These are phyloP conservation scores for Tetragnatha versicolor DNA, from an alignment of 1,140 invertebrate genomes.

Conservation along the genomic window DNA sequence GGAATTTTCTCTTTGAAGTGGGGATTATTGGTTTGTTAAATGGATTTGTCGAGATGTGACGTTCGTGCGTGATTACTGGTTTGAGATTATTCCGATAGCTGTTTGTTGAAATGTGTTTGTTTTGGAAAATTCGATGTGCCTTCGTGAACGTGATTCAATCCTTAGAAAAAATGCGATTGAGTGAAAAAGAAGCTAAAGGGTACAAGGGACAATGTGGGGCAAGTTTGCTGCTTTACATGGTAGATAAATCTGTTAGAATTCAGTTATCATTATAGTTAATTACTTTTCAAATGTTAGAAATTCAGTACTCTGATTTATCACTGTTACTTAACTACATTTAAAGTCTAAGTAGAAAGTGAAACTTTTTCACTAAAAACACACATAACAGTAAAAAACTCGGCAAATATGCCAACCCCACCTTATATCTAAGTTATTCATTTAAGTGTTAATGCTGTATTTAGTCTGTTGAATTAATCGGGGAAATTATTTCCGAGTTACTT, in stretches of 20 bases:
- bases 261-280: no score
- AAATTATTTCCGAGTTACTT: neutral
- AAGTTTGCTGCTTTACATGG: neutral
- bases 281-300: no score
- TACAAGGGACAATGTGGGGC: neutral
- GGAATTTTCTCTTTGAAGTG: no score
- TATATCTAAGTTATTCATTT: neutral
- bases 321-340: no score
- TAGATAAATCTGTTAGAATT: neutral
- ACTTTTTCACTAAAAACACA: neutral
- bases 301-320: no score
- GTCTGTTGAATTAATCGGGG: neutral
- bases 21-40: no score
- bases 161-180: no score
- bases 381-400: neutral
- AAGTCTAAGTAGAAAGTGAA: neutral
- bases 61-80: neutral
- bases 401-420: neutral
- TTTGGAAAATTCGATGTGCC: no score
- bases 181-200: no score
- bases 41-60: no score
- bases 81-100: neutral
- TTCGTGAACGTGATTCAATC: no score
- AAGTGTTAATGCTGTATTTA: neutral
- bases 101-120: no score